These are phyloP conservation scores for Cartodere bifasciata DNA, from an alignment of 2,888 invertebrate species.

Conservation along the genomic window DNA sequence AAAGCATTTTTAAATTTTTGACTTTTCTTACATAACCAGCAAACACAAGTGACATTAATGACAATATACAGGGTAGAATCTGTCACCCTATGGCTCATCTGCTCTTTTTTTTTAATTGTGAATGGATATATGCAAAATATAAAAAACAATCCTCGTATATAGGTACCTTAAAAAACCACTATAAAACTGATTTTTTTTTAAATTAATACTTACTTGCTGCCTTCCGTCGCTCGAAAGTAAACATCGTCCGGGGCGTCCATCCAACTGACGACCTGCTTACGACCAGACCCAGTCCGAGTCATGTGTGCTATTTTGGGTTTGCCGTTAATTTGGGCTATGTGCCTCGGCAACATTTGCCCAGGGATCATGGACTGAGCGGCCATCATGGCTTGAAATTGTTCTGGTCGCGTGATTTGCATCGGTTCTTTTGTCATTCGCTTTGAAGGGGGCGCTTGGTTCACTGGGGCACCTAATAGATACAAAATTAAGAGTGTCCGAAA, in stretches of 20 bases:
- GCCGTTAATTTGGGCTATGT: constrained; percentile 64
- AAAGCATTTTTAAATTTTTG: too few species aligned
- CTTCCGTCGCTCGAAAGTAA: constrained; percentile 84
- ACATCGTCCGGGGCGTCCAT: constrained; percentile 97
- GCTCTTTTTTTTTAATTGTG: too few species aligned
- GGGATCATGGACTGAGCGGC: constrained; percentile 53
- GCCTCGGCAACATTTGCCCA: constrained; percentile 55
- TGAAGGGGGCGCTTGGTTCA: constrained; percentile 50
- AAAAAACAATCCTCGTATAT: too few species aligned
- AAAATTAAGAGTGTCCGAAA: too few species aligned
- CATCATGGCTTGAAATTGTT: constrained; percentile 60
- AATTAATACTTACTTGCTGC: constrained; percentile 76
- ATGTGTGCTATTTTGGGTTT: constrained; percentile 72
- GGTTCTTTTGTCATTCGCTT: constrained; percentile 74
- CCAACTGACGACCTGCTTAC: constrained; percentile 93
- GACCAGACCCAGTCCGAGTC: constrained; percentile 59
- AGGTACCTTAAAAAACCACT: too few species aligned
- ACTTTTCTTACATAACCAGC: too few species aligned
- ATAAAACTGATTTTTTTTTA: too few species aligned
- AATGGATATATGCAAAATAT: too few species aligned
- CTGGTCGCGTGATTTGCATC: constrained; percentile 52
- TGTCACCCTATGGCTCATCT: too few species aligned
- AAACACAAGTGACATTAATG: too few species aligned
- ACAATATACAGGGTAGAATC: too few species aligned
- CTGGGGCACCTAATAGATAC: constrained; percentile 25